Evolutionary conservation across 2,113 vertebrate genomes (phyloP), one percentile per base, ranked within the genome.

Genomic region (Brienomyrus longianalis): DNA sequence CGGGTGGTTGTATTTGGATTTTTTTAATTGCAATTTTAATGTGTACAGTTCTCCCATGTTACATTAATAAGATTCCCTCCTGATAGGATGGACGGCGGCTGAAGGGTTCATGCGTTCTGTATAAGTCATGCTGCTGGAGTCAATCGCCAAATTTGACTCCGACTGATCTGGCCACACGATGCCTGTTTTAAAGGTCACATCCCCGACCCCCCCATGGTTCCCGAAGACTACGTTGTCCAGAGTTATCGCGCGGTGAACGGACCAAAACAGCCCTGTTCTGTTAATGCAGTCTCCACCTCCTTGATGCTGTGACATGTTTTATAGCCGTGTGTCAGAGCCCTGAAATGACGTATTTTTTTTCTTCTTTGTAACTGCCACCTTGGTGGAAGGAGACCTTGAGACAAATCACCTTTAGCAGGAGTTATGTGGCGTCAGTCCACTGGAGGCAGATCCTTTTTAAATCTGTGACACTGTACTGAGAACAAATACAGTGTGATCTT

Each of bases 41-140:
- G 94, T 97, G 96, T 97, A 96, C 95, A 96, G 97, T 96, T 96
- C 97, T 97, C 96, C 96, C 70, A 96, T 95, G 96, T 96, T 97
- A 96, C 95, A 97, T 97, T 97, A 96, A 95, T 97, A 96, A 95
- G 96, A 96, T 93, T 95, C 95, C 96, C 96, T 97, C 97, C 3
- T 4, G 62, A 96, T 96, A 77, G 96, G 96, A 96, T 95, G 96
- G 95, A 97, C 95, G 93, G 94, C 94, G 96, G 96, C 50, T 89
- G 87, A 92, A 88, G 74, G n/a, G 54, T 90, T 85, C 77, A 85
- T 94, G 92, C 90, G 93, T 92, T 91, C 92, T 93, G 93, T 92
- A 92, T 96, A 97, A 98, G 96, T 96, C 97, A 97, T 98, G 96
- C 95, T 96, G 95, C 56, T 45, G 47, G 96, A 96, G 95, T 96